Conservation (phyloP, 2,113 vertebrate genomes). For the Siphamia tubifer region DNA sequence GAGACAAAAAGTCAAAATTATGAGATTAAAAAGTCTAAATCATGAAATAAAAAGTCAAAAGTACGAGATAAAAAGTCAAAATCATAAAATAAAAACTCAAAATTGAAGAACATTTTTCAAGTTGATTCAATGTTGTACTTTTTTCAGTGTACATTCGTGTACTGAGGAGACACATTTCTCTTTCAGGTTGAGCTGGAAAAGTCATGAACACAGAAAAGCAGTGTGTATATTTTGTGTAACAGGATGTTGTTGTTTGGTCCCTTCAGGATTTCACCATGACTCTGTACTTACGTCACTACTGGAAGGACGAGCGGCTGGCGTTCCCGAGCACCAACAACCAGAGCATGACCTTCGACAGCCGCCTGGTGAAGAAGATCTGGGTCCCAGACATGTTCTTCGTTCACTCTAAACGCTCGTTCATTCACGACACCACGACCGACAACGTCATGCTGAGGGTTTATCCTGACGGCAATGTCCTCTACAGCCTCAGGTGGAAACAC, state of each 20-base stretch:
- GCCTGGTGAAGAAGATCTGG: conserved; percentile 98
- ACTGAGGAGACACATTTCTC: too few species aligned
- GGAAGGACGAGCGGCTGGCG: conserved; percentile 93
- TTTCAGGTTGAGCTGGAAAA: too few species aligned
- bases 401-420: conserved; percentile 97
- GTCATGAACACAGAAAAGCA: too few species aligned
- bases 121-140: too few species aligned
- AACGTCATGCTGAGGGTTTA: conserved; percentile 97
- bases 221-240: too few species aligned
- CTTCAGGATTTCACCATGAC: conserved; percentile 97
- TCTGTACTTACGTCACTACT: conserved; percentile 94
- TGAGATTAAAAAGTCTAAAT: too few species aligned
- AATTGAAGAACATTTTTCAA: too few species aligned
- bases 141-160: too few species aligned
- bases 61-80: too few species aligned
- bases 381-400: conserved; percentile 98
- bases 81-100: too few species aligned
- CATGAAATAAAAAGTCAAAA: too few species aligned
- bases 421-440: conserved; percentile 96
- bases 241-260: background rate
- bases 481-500: conserved; percentile 89
- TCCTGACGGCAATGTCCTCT: conserved; percentile 95
- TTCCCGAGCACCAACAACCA: conserved; percentile 96
- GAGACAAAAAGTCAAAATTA: too few species aligned
- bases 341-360: conserved; percentile 97